phyloP scores from a whole-genome alignment of 2,797 vertebrate species.

The Erithacus rubecula region DNA sequence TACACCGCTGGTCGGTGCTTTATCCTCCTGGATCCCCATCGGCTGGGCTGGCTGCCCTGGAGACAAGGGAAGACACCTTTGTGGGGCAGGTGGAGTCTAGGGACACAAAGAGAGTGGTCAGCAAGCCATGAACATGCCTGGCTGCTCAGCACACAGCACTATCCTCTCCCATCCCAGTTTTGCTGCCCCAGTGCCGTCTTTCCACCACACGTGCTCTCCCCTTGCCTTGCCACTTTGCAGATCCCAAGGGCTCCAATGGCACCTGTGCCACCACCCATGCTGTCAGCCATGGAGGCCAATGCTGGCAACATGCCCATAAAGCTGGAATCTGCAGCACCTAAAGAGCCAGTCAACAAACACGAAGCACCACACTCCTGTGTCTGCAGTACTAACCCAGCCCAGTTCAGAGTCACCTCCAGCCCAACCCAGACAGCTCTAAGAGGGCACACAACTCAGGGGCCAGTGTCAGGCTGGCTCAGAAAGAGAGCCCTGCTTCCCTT shows the following conservation, averaged over 20 bases:
- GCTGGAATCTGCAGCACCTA: not conserved
- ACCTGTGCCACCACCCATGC: accelerated
- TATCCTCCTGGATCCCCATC: constrained; percentile 67
- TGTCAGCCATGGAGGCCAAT: not conserved
- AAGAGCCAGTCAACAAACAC: not conserved
- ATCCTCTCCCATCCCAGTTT: not conserved
- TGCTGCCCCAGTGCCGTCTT: not conserved
- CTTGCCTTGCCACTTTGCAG: not conserved
- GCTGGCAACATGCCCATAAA: not conserved
- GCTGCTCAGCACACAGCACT: not conserved
- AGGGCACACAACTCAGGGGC: not conserved
- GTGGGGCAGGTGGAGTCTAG: constrained; percentile 64
- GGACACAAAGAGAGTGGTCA: constrained; percentile 67
- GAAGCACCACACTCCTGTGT: not conserved
- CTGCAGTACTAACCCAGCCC: not conserved
- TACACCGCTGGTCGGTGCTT: constrained; percentile 65
- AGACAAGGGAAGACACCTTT: constrained; percentile 66
- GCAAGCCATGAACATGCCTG: not conserved
- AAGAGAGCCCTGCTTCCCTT: not conserved
- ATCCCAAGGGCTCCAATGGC: not conserved
- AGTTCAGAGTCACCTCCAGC: not conserved
- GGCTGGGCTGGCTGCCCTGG: constrained; percentile 50
- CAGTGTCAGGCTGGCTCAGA: not conserved
- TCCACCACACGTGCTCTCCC: not conserved
- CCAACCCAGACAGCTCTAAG: not conserved